phyloP scores from a whole-genome alignment of 2,888 invertebrate genomes.

The Rhingia rostrata region DNA sequence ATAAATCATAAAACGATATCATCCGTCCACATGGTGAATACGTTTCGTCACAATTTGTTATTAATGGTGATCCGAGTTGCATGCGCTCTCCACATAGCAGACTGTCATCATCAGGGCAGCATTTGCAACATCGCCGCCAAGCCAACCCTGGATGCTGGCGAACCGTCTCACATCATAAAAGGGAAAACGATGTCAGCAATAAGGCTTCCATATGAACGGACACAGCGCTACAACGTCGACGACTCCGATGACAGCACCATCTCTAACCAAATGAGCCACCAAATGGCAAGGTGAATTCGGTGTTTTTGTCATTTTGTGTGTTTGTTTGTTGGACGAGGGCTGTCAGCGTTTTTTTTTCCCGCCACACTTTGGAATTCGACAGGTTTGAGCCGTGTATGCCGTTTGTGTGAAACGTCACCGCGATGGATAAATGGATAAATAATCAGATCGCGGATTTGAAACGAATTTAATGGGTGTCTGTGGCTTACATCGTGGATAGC shows the following conservation, averaged over 20 bases:
- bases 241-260: conserved; percentile 3
- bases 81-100: conserved; percentile 17
- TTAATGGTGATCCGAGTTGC: conserved; percentile 64
- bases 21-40: conserved; percentile 53
- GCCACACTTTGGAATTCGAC: conserved; percentile 53
- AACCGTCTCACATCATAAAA: conserved; percentile 36
- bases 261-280: conserved; percentile 58
- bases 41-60: conserved; percentile 70
- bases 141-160: too few relatives aligned
- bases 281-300: conserved; percentile 62
- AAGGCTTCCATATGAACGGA: conserved; percentile 32
- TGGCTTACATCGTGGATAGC: conserved; percentile 22
- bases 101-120: conserved; percentile 32
- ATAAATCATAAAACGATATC: conserved; percentile 73
- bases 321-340: neutral
- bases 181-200: conserved; percentile 44
- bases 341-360: conserved; percentile 23
- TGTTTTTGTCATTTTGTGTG: neutral
- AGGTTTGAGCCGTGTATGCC: conserved; percentile 57
- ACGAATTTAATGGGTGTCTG: conserved; percentile 63
- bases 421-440: conserved; percentile 68
- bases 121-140: conserved; percentile 38
- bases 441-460: conserved; percentile 65
- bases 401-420: conserved; percentile 64
- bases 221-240: conserved; percentile 4